Base-by-base conservation (phyloP, 2,888 invertebrate species). In the Theretra japonica region DNA sequence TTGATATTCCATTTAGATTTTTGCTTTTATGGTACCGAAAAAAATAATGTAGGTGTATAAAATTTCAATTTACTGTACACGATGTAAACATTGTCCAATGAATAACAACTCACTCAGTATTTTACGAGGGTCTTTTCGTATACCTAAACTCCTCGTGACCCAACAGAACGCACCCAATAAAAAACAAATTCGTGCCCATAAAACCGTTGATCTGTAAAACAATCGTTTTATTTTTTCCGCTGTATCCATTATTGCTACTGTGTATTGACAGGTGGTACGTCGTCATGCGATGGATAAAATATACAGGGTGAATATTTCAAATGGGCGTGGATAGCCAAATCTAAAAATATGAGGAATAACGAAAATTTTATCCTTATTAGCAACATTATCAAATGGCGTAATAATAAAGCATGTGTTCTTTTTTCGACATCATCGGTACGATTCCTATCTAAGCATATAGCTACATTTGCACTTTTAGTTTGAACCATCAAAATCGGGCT, bases 261-360 rank as follows among this genome's bases (percentile, higher is more conserved):
- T 70, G 72, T 72, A 62, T 68, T 62, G 48, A 71, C 76, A 75
- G 72, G 75, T 77, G 73, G 75, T 79, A 73, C 73, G 70, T 68
- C 71, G 72, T 57, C 69, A 69, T 58, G 56, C 58, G 70, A 72
- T 72, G 23, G 30, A 70, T 11, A 15, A 41, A 41, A 28, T 15
- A 41, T 15, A n/a, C n/a, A n/a, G n/a, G n/a, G n/a, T n/a, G n/a
- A n/a, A n/a, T n/a, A n/a, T n/a, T n/a, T n/a, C n/a, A n/a, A n/a
- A n/a, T n/a, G n/a, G n/a, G n/a, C n/a, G n/a, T n/a, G n/a, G n/a
- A n/a, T n/a, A n/a, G n/a, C n/a, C n/a, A n/a, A n/a, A n/a, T n/a
- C n/a, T n/a, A n/a, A n/a, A n/a, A n/a, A n/a, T n/a, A n/a, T n/a
- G n/a, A n/a, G n/a, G n/a, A n/a, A n/a, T n/a, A n/a, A n/a, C n/a